Base-by-base conservation (phyloP, 2,113 vertebrate genomes). In the Oostethus manadensis region DNA sequence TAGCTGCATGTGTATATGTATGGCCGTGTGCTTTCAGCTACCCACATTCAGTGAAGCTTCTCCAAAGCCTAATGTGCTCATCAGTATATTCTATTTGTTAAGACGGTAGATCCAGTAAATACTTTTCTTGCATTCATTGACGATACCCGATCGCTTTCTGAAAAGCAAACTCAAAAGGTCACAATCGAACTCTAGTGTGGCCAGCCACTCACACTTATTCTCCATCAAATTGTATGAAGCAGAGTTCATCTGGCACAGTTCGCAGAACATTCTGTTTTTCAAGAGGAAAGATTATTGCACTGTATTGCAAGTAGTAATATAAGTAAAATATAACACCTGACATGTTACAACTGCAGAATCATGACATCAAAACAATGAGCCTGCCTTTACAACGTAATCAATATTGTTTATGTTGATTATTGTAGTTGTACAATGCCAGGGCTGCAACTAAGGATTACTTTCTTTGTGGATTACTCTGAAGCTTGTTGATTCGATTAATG, bases 1-100 rank as follows among this genome's bases (percentile, higher is more conserved):
- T 83, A 58, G 62, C 59, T 47, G 14, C 22, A 56, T 54, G 51
- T 68, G 76, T 44, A 43, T 33, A 42, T 42, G 38, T 42, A 13
- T 42, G 29, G 8, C 3, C 6, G 26, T 29, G 10, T 40, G 38
- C 10, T 40, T 40, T 40, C 11, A 40, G 10, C 29, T 33, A 6
- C 29, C 29, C 29, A 33, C 29, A 42, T 42, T 14, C 38, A 13
- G 20, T 4, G 9, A 13, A 6, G 46, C 9, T 23, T 22, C 13
- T 15, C 20, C 11, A 1, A 22, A 11, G 20, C 3, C 23, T 51
- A 15, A 17, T 51, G 16, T 33, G 15, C n/a, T n/a, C 17, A 8
- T n/a, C 15, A 8, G 6, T 49, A 49, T n/a, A 10, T 33, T 20
- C 2, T 16, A 26, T 29, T n/a, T n/a, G 21, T 26, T 50, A 15